phyloP scores from a whole-genome alignment of 2,888 invertebrate species.

The Lasioglossum vierecki region DNA sequence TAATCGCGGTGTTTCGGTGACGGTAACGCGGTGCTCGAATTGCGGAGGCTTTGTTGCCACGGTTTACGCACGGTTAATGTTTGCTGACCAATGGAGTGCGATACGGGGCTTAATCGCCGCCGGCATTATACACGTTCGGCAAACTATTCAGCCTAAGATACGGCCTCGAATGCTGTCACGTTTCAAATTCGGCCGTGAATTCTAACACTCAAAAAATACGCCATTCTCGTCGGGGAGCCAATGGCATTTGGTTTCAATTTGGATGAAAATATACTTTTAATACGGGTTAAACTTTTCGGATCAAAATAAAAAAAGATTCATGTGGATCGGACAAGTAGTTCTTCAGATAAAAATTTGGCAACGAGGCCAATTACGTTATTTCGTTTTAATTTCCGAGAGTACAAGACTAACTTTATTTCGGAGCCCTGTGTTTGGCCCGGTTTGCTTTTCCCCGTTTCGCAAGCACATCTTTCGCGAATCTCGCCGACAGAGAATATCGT shows the following conservation, averaged over 20 bases:
- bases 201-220: neutral
- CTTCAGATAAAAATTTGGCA: neutral
- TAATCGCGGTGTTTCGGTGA: constrained; percentile 24
- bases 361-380: neutral
- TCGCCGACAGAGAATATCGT: neutral
- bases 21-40: constrained; percentile 10
- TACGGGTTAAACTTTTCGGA: neutral
- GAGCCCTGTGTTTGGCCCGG: neutral
- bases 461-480: neutral
- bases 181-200: neutral
- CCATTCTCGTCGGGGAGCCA: neutral
- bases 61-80: neutral
- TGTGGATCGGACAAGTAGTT: neutral
- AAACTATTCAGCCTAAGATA: neutral
- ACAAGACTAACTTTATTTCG: neutral
- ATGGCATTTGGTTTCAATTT: neutral
- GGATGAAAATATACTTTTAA: neutral
- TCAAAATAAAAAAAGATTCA: neutral
- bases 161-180: neutral
- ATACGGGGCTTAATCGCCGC: neutral
- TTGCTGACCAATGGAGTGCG: neutral
- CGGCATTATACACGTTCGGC: neutral
- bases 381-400: too few species aligned
- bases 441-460: neutral
- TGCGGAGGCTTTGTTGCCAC: neutral